Conservation (phyloP, 2,113 vertebrate genomes). For the Nibea albiflora region DNA sequence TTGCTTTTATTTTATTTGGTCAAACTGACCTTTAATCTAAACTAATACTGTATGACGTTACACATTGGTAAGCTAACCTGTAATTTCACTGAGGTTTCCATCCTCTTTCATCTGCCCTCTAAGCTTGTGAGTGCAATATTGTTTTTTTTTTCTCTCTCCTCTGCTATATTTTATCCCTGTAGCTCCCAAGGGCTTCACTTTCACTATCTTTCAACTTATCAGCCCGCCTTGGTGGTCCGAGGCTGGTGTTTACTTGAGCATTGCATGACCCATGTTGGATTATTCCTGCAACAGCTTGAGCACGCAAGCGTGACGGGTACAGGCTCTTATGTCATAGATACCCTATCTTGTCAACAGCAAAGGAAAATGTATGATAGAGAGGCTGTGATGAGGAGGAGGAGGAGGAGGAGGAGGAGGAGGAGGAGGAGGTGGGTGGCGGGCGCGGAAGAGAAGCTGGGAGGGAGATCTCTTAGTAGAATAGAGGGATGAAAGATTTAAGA, state of each 20-base stretch:
- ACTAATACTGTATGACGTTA: conserved; percentile 6
- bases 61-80: conserved; percentile 25
- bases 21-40: conserved; percentile 4
- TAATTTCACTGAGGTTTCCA: conserved; percentile 43
- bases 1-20: neutral
- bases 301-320: conserved; percentile 55
- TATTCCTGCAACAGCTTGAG: conserved; percentile 55
- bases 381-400: conserved; percentile 32
- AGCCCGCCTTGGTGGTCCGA: conserved; percentile 61
- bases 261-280: conserved; percentile 58
- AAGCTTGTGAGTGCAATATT: conserved; percentile 8
- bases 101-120: conserved; percentile 47
- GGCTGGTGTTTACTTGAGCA: conserved; percentile 49
- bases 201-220: conserved; percentile 59
- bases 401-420: neutral
- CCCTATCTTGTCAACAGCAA: conserved; percentile 61
- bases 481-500: conserved; percentile 64
- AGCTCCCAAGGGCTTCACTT: conserved; percentile 46
- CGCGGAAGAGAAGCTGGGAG: neutral
- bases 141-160: conserved; percentile 20
- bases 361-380: conserved; percentile 60
- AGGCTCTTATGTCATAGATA: conserved; percentile 66
- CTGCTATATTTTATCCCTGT: conserved; percentile 36
- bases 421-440: neutral
- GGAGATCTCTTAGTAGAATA: conserved; percentile 24